Base-by-base conservation (phyloP, 2,888 invertebrate genomes). In the Melangyna quadrimaculata region DNA sequence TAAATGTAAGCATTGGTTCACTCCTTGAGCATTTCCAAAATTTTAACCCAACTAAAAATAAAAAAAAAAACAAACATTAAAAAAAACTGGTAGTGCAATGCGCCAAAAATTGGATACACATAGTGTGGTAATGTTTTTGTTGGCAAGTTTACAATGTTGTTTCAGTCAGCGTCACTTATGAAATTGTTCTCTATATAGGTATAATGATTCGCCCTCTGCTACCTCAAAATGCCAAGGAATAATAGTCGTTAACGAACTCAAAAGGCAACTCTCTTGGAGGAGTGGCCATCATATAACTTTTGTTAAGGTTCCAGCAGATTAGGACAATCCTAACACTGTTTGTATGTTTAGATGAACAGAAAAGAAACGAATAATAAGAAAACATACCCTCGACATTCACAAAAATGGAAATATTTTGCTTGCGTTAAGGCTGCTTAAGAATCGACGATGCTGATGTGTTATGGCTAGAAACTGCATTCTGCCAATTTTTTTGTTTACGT, bases 401-500 rank as follows among this genome's bases (percentile, higher is more conserved):
- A 14, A 19, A 57, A 35, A 10, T 22, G 7, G 12, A 48, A 5
- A 17, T 35, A 19, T 61, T 40, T 63, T 27, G 40, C 43, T 24
- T 61, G 37, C 2, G 24, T 48, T 65, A 24, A 35, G n/a, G 17
- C 12, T 67, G 9, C 12, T 67, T n/a, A 35, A 51, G 27, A 14
- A 29, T 17, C 6, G 10, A 14, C 19, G 19, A 57, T n/a, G 61
- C 22, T n/a, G n/a, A n/a, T 27, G 69, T 19, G 24, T n/a, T 32
- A n/a, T n/a, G 37, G 27, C 19, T 67, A 37, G 32, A 67, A 69
- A 55, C 19, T 61, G 67, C 65, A 63, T 63, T 72, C 37, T 87
- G 87, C 87, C 87, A 87, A 87, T 77, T 81, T 77, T 81, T 29
- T 48, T 78, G 73, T 82, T 84, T 81, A 87, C 81, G 81, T 87